Evolutionary conservation across 2,888 invertebrate species (phyloP).

Genomic region (Incurvaria masculella): DNA sequence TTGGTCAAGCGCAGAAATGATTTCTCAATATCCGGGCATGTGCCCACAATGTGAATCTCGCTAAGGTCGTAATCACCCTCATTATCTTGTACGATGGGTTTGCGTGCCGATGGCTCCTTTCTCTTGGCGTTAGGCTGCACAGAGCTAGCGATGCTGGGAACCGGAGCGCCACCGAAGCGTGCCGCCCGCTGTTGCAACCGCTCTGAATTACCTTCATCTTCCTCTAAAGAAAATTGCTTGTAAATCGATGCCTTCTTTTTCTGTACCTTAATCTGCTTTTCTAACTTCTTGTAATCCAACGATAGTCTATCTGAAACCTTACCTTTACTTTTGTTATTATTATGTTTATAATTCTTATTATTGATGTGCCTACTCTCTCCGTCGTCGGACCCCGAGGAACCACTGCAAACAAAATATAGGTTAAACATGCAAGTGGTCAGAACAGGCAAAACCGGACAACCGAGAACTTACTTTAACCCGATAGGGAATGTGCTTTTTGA

Average conservation of each 20-base stretch:
- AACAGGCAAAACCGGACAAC: no score
- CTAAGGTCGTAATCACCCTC: constrained; percentile 79
- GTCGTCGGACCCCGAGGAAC: constrained; percentile 54
- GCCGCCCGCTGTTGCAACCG: constrained; percentile 86
- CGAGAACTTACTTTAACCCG: no score
- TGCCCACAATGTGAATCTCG: constrained; percentile 90
- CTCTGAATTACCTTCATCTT: constrained; percentile 69
- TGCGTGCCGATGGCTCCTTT: constrained; percentile 30
- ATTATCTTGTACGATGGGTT: constrained; percentile 54
- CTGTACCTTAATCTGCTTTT: constrained; percentile 47
- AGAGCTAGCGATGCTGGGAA: constrained; percentile 50
- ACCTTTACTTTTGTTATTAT: constrained; percentile 35
- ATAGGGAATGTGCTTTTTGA: no score
- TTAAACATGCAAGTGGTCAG: no score
- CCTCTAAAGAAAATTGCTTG: constrained; percentile 63
- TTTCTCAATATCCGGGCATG: constrained; percentile 93
- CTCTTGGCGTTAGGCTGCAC: constrained; percentile 32
- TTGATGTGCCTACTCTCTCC: constrained; percentile 40
- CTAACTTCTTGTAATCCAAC: constrained; percentile 38
- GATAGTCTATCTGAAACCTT: constrained; percentile 60
- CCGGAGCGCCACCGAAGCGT: constrained; percentile 63
- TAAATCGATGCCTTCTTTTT: constrained; percentile 63
- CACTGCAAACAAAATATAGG: constrained; percentile 41
- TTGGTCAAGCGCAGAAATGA: constrained; percentile 93
- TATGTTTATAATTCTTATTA: constrained; percentile 31